Evolutionary conservation across 53 echinoderm and acorn worm species (phyloP).

Genomic region (Arbacia lixula): DNA sequence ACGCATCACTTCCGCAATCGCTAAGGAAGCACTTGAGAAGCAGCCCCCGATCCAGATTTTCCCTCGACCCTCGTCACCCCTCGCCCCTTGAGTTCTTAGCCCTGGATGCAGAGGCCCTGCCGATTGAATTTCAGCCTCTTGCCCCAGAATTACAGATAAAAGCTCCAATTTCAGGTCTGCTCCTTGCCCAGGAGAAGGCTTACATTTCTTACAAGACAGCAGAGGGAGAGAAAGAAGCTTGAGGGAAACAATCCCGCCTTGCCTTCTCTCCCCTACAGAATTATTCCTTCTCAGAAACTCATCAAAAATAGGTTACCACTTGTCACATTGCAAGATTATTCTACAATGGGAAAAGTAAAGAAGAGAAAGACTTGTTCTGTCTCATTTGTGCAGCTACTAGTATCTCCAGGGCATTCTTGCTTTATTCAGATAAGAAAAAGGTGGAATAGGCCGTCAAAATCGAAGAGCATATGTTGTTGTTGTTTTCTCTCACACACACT

Average conservation of each 20-base stretch:
- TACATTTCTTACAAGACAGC: background rate
- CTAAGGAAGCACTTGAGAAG: constrained; percentile 22
- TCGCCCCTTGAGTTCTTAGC: constrained; percentile 2
- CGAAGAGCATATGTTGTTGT: no score
- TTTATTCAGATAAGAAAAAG: no score
- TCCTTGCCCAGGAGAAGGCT: no score
- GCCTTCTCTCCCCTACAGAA: constrained; percentile 19
- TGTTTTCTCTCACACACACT: no score
- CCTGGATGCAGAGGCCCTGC: constrained; percentile 33
- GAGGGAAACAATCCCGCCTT: no score
- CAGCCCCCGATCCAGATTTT: constrained; percentile 17
- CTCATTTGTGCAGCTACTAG: no score
- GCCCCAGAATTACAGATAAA: constrained; percentile 25
- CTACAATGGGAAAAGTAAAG: no score
- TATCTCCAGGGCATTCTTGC: no score
- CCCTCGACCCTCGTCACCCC: background rate
- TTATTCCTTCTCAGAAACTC: constrained; percentile 31
- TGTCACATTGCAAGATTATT: no score
- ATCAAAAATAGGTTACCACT: background rate
- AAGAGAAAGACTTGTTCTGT: no score
- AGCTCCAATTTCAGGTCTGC: constrained; percentile 4
- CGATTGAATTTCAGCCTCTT: constrained; percentile 41
- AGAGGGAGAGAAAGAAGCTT: constrained; percentile 1
- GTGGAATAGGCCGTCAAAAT: no score
- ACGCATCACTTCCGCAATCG: no score